Evolutionary conservation across 2,797 vertebrate species (phyloP).

Genomic region (Pangasius macronema): DNA sequence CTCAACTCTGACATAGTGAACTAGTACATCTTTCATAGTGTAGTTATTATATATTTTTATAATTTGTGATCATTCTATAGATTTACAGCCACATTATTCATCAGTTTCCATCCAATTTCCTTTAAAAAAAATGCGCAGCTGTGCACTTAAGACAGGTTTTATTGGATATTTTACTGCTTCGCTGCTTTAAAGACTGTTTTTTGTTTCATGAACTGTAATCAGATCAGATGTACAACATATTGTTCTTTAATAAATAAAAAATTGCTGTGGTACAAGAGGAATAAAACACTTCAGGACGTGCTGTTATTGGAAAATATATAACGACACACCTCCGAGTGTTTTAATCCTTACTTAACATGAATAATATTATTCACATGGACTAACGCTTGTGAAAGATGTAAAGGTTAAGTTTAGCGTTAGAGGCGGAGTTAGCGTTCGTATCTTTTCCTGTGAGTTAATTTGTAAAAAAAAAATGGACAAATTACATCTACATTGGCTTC

Average conservation of each 20-base stretch:
- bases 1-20: neutral
- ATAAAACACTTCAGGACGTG: neutral
- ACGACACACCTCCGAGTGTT: neutral
- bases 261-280: neutral
- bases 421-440: neutral
- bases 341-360: neutral
- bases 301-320: neutral
- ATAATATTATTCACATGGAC: neutral
- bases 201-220: neutral
- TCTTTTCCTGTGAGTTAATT: neutral
- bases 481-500: neutral
- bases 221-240: neutral
- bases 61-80: neutral
- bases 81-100: neutral
- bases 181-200: neutral
- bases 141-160: neutral
- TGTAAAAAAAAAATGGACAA: neutral
- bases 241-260: neutral
- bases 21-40: too few relatives aligned
- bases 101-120: neutral
- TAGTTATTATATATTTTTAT: neutral
- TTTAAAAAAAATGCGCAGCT: too few relatives aligned
- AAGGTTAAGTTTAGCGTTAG: neutral
- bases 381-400: neutral
- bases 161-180: neutral